Conservation (phyloP, 1,140 invertebrate species). For the Drosophila triauraria region DNA sequence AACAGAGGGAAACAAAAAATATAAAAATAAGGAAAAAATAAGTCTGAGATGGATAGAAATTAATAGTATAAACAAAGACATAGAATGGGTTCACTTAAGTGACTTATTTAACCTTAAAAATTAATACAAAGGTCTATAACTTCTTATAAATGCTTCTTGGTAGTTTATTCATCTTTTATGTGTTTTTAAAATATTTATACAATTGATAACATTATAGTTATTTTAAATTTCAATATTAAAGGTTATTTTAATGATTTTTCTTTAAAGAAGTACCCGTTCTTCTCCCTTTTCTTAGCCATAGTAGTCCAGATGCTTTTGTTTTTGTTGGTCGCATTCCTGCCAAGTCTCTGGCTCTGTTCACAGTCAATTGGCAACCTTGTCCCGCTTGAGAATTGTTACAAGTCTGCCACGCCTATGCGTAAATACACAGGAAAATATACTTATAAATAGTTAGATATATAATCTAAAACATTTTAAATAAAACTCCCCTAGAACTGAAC, state of each 20-base stretch:
- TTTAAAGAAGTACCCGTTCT: background rate
- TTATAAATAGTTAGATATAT: no score
- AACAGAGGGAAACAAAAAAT: background rate
- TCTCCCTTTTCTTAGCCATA: no score
- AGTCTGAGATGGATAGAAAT: background rate
- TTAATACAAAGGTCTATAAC: no score
- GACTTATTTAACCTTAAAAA: no score
- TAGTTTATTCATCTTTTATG: no score
- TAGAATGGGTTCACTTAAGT: no score
- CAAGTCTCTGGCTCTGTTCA: conserved; percentile 33
- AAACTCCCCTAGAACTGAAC: no score
- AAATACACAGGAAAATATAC: background rate
- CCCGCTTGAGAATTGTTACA: conserved; percentile 69
- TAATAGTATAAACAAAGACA: no score
- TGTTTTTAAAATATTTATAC: no score
- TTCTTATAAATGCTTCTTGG: no score
- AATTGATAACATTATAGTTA: no score
- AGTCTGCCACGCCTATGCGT: conserved; percentile 29
- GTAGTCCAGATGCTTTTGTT: background rate
- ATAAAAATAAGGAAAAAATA: background rate
- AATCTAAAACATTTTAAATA: background rate
- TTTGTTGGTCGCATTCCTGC: conserved; percentile 18
- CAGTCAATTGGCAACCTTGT: conserved; percentile 78
- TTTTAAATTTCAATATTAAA: no score
- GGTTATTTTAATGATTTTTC: background rate